phyloP scores from a whole-genome alignment of 2,888 invertebrate genomes.

The Chrysopilus asiliformis region DNA sequence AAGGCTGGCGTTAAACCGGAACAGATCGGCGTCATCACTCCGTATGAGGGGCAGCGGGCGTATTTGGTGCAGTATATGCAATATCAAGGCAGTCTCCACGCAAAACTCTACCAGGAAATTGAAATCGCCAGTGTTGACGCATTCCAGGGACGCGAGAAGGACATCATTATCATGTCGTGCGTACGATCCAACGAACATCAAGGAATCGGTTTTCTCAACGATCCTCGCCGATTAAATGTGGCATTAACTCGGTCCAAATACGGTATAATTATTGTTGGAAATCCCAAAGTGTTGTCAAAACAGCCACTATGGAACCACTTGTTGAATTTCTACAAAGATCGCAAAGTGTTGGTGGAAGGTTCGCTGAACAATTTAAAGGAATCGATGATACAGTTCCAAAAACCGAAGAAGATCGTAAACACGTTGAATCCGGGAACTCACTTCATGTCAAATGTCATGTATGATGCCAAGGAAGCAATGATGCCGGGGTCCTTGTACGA shows the following conservation, averaged over 20 bases:
- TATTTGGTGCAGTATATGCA: constrained; percentile 98
- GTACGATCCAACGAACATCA: constrained; percentile 98
- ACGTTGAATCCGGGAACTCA: constrained; percentile 90
- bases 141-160: constrained; percentile 97
- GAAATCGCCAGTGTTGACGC: constrained; percentile 99
- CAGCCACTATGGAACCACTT: constrained; percentile 98
- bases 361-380: constrained; percentile 94
- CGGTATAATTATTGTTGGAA: constrained; percentile 96
- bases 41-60: constrained; percentile 96
- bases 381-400: constrained; percentile 91
- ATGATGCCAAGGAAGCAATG: constrained; percentile 89
- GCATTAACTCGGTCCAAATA: constrained; percentile 95
- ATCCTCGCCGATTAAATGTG: constrained; percentile 94
- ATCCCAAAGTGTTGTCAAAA: constrained; percentile 96
- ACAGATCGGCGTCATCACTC: constrained; percentile 97
- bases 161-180: constrained; percentile 98
- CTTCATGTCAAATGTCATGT: constrained; percentile 96
- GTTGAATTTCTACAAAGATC: constrained; percentile 93
- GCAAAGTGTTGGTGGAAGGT: constrained; percentile 86
- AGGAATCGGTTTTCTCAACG: constrained; percentile 96
- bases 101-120: constrained; percentile 94
- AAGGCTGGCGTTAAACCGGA: constrained; percentile 93
- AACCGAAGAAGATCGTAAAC: constrained; percentile 91
- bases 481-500: constrained; percentile 91
- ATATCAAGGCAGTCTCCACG: constrained; percentile 91